Evolutionary conservation across 2,113 vertebrate genomes (phyloP).

Genomic region (Cyphomyrus discorhynchus): DNA sequence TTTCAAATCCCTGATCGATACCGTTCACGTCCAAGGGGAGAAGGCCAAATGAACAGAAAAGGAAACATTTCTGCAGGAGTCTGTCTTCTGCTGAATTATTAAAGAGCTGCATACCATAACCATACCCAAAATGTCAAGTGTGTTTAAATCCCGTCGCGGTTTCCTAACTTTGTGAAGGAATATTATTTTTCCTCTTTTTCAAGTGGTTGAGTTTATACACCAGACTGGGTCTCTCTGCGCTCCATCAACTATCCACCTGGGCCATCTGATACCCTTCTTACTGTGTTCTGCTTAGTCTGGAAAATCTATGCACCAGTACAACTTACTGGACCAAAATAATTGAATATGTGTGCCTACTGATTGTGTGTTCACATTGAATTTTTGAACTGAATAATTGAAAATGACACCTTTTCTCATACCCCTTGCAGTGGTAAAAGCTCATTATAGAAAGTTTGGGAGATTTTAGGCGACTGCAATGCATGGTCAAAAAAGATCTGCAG

Average conservation of each 20-base stretch:
- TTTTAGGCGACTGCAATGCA: neutral
- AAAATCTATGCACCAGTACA: neutral
- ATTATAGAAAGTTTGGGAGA: neutral
- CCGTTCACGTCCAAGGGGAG: neutral
- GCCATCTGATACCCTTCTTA: neutral
- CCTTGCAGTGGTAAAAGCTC: neutral
- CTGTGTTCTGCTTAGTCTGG: neutral
- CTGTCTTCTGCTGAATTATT: constrained; percentile 9
- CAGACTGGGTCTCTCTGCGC: neutral
- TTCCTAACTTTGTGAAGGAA: neutral
- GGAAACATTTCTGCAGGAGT: constrained; percentile 11
- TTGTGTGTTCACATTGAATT: neutral
- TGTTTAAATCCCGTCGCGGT: neutral
- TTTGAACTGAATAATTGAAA: neutral
- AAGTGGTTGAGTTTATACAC: neutral
- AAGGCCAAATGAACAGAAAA: neutral
- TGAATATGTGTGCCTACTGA: neutral
- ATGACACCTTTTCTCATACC: neutral
- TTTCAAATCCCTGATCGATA: constrained; percentile 8
- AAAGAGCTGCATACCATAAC: constrained; percentile 1
- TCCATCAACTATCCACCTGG: neutral
- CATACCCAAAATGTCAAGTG: neutral
- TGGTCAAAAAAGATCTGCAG: neutral
- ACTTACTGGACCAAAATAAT: neutral
- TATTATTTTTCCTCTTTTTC: neutral